phyloP scores from a whole-genome alignment of 92 coral and sea anemone species.

The Heliopora coerulea region DNA sequence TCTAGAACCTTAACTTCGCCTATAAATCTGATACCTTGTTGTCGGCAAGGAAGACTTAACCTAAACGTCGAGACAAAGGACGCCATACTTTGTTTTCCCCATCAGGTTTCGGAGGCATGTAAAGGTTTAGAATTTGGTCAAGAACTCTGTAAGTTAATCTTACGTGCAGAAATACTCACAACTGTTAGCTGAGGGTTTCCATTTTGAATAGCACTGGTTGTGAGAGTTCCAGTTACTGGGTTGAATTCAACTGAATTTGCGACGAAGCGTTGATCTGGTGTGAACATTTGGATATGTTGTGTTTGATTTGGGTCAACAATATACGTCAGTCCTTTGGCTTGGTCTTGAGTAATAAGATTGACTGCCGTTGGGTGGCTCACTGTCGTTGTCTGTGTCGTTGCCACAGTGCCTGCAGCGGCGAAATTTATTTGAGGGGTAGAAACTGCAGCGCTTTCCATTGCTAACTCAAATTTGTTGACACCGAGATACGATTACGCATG shows the following conservation, averaged over 20 bases:
- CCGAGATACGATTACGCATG: constrained; percentile 5
- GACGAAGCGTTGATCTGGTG: constrained; percentile 93
- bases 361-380: constrained; percentile 88
- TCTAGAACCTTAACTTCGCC: too few species aligned
- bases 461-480: constrained; percentile 64
- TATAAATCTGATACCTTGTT: too few species aligned
- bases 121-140: constrained; percentile 1
- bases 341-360: constrained; percentile 92
- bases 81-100: constrained; percentile 7
- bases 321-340: constrained; percentile 84
- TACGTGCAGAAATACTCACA: constrained; percentile 60
- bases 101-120: not conserved
- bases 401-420: constrained; percentile 80
- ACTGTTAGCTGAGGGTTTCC: constrained; percentile 94
- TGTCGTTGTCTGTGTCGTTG: constrained; percentile 92
- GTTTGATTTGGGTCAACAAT: constrained; percentile 96
- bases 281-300: constrained; percentile 96
- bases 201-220: constrained; percentile 85
- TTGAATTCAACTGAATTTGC: constrained; percentile 94
- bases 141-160: not conserved
- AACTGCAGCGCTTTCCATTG: constrained; percentile 98
- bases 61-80: not conserved
- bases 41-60: too few species aligned
- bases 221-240: constrained; percentile 79
- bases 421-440: constrained; percentile 94